Conservation (phyloP, 2,113 vertebrate species). For the Notarius quadriscutis region DNA sequence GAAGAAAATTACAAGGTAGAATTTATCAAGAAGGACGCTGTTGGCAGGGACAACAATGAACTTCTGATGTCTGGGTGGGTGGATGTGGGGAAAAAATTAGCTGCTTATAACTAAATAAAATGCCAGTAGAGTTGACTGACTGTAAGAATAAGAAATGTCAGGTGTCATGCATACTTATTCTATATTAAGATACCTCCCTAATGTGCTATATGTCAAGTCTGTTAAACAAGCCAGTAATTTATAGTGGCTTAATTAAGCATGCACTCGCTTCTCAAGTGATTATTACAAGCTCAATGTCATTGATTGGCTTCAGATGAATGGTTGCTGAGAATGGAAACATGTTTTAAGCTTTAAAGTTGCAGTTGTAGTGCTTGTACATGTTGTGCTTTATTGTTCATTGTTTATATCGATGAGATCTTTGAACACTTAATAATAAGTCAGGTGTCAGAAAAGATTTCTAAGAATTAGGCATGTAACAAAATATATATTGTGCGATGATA, state of each 20-base stretch:
- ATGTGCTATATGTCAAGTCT: neutral
- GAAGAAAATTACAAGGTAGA: slow-evolving; percentile 2
- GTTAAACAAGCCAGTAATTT: neutral
- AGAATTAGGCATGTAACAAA: neutral
- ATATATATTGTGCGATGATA: too few relatives aligned
- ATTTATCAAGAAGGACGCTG: neutral
- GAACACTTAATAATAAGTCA: neutral
- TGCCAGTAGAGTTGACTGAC: neutral
- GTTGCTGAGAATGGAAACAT: neutral
- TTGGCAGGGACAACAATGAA: slow-evolving; percentile 6
- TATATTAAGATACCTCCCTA: neutral
- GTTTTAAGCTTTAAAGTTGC: neutral
- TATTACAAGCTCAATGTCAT: too few relatives aligned
- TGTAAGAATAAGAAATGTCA: neutral
- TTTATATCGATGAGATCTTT: neutral
- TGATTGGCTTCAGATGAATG: neutral
- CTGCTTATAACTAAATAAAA: neutral
- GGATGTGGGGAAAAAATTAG: slow-evolving; percentile 7
- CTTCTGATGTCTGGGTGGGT: neutral
- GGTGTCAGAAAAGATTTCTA: neutral
- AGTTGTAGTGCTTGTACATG: neutral
- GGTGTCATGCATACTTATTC: neutral
- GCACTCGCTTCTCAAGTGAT: neutral
- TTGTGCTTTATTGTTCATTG: neutral
- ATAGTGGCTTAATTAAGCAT: neutral